A percentile compares a stretch with the other conserved stretches of the same genome.
Conservation (phyloP, 2,113 vertebrate genomes). For the Camarhynchus parvulus region DNA sequence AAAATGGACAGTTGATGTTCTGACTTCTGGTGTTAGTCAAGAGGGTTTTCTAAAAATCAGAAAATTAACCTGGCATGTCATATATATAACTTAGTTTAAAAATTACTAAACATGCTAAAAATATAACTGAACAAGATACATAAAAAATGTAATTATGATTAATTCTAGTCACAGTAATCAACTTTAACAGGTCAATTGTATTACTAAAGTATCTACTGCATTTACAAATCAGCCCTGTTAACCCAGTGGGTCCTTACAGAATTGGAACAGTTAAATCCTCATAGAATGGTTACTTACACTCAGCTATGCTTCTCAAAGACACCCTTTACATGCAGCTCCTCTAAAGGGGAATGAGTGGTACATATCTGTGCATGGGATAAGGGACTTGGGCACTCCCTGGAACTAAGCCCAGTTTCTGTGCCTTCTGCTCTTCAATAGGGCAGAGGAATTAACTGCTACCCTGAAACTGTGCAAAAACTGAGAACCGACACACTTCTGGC, state of each 20-base stretch:
- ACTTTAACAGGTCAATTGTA: background rate
- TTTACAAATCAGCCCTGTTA: background rate
- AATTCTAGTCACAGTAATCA: background rate
- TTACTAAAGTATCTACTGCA: background rate
- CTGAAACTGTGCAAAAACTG: background rate
- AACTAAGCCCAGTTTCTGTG: background rate
- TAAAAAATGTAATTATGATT: background rate
- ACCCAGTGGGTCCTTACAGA: background rate
- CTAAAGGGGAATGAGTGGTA: background rate
- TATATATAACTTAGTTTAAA: background rate
- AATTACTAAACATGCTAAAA: background rate
- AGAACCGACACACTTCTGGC: background rate
- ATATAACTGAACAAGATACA: background rate
- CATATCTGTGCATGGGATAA: background rate
- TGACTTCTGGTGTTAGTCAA: background rate
- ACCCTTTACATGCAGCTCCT: background rate
- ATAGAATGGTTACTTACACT: background rate
- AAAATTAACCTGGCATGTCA: background rate
- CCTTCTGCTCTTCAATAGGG: background rate
- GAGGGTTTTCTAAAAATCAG: background rate
- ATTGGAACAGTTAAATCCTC: background rate
- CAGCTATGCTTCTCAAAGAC: background rate
- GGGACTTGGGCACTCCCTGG: background rate
- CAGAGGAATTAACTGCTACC: background rate
- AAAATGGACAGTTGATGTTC: background rate